Evolutionary conservation across 2,888 invertebrate species (phyloP).

Genomic region (Macaria liturata): DNA sequence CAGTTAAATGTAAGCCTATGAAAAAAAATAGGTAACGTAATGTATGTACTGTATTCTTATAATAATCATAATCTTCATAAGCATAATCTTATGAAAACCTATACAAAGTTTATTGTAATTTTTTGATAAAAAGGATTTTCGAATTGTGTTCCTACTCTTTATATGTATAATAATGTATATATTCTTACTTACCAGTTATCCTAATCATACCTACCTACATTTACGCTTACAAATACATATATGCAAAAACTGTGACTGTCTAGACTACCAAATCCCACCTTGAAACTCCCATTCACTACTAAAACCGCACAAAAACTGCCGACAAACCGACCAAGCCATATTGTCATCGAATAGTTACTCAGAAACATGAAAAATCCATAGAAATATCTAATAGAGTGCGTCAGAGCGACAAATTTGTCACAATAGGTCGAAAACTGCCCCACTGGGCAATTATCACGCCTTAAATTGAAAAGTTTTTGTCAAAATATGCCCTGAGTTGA

Average conservation of each 20-base stretch:
- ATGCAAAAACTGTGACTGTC: neutral
- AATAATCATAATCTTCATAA: no score
- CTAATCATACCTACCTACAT: no score
- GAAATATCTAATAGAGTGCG: slow-evolving; percentile 72
- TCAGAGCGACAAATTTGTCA: slow-evolving; percentile 74
- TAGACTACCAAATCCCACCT: slow-evolving; percentile 7
- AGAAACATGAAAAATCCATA: slow-evolving; percentile 51
- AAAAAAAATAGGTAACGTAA: no score
- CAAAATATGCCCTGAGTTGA: slow-evolving; percentile 48
- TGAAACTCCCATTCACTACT: slow-evolving; percentile 21
- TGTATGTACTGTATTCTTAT: no score
- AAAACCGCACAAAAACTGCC: slow-evolving; percentile 57
- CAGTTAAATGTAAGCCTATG: no score
- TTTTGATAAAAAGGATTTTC: no score
- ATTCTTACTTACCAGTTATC: no score
- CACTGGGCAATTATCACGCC: slow-evolving; percentile 74
- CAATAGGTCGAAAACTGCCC: slow-evolving; percentile 52
- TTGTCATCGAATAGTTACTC: slow-evolving; percentile 65
- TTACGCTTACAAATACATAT: neutral
- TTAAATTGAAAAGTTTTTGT: slow-evolving; percentile 70
- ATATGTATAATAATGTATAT: no score
- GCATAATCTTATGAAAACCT: no score
- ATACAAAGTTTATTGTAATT: no score
- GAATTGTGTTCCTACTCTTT: no score
- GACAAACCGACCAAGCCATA: slow-evolving; percentile 46